These are phyloP conservation scores for Patella caerulea DNA, from an alignment of 2,888 invertebrate genomes.

Conservation along the genomic window DNA sequence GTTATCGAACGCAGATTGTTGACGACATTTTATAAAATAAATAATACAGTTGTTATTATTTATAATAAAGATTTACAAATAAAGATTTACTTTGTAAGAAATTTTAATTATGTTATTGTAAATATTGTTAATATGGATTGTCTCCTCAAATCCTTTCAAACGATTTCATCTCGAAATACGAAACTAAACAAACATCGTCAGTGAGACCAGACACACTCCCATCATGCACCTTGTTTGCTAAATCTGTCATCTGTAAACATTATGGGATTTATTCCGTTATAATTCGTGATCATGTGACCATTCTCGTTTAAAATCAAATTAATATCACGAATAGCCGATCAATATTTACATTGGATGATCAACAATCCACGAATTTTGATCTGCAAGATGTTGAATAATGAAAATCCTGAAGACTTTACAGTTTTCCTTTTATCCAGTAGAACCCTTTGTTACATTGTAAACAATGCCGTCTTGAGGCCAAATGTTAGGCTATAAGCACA, in stretches of 20 bases:
- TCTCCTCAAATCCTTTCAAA: neutral
- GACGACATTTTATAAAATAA: too few species aligned
- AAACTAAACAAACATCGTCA: slow-evolving; percentile 7
- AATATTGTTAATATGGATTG: slow-evolving; percentile 1
- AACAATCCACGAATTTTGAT: neutral
- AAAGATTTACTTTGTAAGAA: too few species aligned
- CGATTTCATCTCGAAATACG: neutral
- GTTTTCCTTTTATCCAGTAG: neutral
- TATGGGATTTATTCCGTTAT: slow-evolving; percentile 9
- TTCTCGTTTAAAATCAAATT: slow-evolving; percentile 10
- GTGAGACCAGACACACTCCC: neutral
- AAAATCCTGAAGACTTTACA: neutral
- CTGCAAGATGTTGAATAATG: neutral
- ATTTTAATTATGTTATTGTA: slow-evolving; percentile 1
- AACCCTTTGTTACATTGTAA: neutral
- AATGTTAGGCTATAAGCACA: neutral
- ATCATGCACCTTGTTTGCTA: slow-evolving; percentile 7
- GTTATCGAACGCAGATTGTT: too few species aligned
- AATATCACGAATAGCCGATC: neutral
- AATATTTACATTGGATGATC: slow-evolving; percentile 5
- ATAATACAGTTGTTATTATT: too few species aligned
- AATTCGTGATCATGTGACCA: slow-evolving; percentile 10
- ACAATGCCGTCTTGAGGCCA: neutral
- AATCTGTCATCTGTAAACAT: slow-evolving; percentile 10
- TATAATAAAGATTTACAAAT: too few species aligned